Percentiles rank a stretch among this genome's conserved stretches.
phyloP scores from a whole-genome alignment of 1,140 invertebrate genomes.

The Radopholus similis region DNA sequence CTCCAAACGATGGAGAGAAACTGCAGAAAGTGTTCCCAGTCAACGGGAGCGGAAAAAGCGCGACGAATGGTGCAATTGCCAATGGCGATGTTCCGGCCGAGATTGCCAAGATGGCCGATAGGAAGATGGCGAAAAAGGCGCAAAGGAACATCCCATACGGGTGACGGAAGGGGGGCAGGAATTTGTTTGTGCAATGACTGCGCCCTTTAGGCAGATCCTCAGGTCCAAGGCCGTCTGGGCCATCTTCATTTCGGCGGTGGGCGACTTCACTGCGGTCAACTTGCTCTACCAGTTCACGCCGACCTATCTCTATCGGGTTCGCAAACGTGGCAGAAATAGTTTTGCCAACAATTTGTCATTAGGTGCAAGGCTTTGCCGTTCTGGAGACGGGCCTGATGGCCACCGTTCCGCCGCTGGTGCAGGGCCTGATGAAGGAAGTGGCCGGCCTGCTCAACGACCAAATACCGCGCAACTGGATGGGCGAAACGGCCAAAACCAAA shows the following conservation, averaged over 20 bases:
- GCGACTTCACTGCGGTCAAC: conserved; percentile 38
- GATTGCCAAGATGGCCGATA: conserved; percentile 27
- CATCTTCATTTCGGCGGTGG: conserved; percentile 26
- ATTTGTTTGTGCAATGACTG: no score
- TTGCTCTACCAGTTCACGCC: conserved; percentile 36
- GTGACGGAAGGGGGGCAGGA: no score
- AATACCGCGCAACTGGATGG: conserved; percentile 15
- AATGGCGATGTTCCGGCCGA: conserved; percentile 23
- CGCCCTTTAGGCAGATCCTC: conserved; percentile 28
- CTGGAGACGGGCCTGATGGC: conserved; percentile 29
- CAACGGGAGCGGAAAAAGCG: conserved; percentile 39
- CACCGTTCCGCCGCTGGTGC: conserved; percentile 23
- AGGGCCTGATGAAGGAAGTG: conserved; percentile 26
- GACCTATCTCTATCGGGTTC: conserved; percentile 38
- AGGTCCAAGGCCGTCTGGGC: conserved; percentile 28
- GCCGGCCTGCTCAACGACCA: conserved; percentile 28
- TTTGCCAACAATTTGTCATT: no score
- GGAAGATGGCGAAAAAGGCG: not conserved
- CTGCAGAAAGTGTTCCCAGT: no score
- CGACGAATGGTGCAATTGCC: conserved; percentile 26
- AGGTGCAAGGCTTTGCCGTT: conserved; percentile 32
- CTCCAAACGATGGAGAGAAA: no score
- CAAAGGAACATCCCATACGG: conserved; percentile 26
- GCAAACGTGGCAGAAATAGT: not conserved
- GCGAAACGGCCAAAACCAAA: conserved; percentile 30